Percentiles rank a stretch among this genome's conserved stretches.
Conservation (phyloP, 2,888 invertebrate species). For the Orthosia gracilis region DNA sequence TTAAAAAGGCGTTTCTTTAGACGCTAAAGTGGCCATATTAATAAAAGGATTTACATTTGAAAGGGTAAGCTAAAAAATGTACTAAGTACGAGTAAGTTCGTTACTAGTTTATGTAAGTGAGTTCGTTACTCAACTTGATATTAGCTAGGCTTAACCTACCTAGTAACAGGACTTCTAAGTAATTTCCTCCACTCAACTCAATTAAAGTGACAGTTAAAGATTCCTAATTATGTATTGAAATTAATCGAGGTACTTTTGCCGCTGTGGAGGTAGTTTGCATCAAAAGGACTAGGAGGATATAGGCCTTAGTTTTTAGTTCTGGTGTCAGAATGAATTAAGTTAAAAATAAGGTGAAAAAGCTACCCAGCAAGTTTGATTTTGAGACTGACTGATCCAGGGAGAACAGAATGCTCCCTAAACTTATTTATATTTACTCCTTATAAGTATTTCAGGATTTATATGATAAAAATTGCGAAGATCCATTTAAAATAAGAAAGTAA, state of each 20-base stretch:
- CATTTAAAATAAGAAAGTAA: no score
- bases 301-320: background rate
- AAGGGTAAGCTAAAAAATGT: background rate
- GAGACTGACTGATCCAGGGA: background rate
- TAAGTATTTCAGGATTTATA: background rate
- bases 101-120: background rate
- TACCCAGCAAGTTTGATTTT: background rate
- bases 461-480: no score
- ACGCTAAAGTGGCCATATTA: background rate
- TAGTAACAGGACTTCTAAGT: no score
- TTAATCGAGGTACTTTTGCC: no score
- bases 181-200: no score
- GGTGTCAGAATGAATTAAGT: background rate
- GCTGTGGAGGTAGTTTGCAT: no score
- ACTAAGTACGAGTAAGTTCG: background rate
- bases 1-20: background rate
- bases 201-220: no score
- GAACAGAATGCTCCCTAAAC: background rate
- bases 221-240: no score
- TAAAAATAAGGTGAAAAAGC: background rate
- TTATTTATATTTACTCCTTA: no score
- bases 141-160: no score
- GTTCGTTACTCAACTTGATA: constrained; percentile 2
- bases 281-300: background rate
- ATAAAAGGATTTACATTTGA: background rate